These are phyloP conservation scores for Drosophila baimaii DNA, from an alignment of 1,140 invertebrate genomes.

Conservation along the genomic window DNA sequence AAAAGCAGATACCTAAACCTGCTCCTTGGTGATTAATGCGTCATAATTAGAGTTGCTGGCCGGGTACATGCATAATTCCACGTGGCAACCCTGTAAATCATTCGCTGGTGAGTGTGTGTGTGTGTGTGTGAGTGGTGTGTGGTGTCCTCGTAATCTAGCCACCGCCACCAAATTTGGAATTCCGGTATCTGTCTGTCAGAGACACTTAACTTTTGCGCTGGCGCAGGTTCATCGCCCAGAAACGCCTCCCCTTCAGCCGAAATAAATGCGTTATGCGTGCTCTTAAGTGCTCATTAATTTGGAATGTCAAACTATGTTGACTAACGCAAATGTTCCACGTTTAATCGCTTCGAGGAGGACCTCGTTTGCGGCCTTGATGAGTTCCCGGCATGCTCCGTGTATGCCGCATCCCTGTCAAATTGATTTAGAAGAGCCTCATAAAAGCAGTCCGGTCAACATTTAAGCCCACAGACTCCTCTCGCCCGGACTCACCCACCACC, in stretches of 20 bases:
- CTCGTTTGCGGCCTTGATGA: slow-evolving; percentile 41
- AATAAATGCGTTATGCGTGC: slow-evolving; percentile 80
- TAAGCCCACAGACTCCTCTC: slow-evolving; percentile 9
- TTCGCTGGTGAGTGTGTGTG: slow-evolving; percentile 12
- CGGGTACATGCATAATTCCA: slow-evolving; percentile 46
- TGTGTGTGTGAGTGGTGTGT: slow-evolving; percentile 3
- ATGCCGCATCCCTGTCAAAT: slow-evolving; percentile 53
- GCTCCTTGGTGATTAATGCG: slow-evolving; percentile 48
- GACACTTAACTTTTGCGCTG: slow-evolving; percentile 57
- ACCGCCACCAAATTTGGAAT: slow-evolving; percentile 15
- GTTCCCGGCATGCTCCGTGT: slow-evolving; percentile 28
- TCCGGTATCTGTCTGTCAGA: slow-evolving; percentile 51
- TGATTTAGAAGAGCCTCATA: slow-evolving; percentile 51
- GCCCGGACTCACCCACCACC: not conserved
- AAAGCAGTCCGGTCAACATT: slow-evolving; percentile 46
- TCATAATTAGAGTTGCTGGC: slow-evolving; percentile 45
- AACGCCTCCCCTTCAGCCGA: slow-evolving; percentile 25
- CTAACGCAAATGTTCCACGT: slow-evolving; percentile 54
- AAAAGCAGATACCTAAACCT: slow-evolving; percentile 49
- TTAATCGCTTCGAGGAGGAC: slow-evolving; percentile 62
- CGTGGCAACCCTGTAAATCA: slow-evolving; percentile 55
- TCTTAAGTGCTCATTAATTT: slow-evolving; percentile 82
- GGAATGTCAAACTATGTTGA: slow-evolving; percentile 72
- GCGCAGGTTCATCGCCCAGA: slow-evolving; percentile 47
- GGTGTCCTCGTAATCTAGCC: slow-evolving; percentile 31